These are phyloP conservation scores for Thomomys bottae DNA, from an alignment of 2,113 vertebrate genomes.

Conservation along the genomic window DNA sequence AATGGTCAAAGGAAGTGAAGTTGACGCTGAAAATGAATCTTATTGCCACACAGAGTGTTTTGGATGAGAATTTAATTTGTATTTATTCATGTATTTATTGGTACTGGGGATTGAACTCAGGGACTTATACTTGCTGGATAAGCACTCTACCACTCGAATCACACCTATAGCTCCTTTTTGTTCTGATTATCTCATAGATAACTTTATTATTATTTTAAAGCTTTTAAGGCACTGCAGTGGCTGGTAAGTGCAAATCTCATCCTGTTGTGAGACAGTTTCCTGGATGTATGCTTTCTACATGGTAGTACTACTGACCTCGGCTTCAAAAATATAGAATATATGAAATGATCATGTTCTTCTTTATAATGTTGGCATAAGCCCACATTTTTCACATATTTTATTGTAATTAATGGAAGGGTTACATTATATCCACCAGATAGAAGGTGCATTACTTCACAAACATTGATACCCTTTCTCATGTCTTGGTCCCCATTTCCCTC, in stretches of 20 bases:
- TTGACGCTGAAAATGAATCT: slow-evolving; percentile 22
- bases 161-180: too few species aligned
- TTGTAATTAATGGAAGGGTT: too few species aligned
- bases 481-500: too few species aligned
- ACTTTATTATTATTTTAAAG: too few species aligned
- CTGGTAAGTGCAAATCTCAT: neutral
- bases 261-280: neutral
- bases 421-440: too few species aligned
- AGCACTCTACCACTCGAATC: too few species aligned
- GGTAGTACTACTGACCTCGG: neutral
- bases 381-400: too few species aligned
- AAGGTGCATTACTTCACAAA: too few species aligned
- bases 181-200: too few species aligned
- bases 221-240: neutral
- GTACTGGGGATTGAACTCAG: too few species aligned
- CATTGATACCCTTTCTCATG: too few species aligned
- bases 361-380: neutral
- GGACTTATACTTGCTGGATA: too few species aligned
- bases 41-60: neutral
- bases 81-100: neutral
- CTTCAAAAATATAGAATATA: neutral
- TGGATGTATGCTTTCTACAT: neutral
- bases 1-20: neutral
- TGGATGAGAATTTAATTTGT: neutral
- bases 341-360: neutral